phyloP scores from a whole-genome alignment of 2,888 invertebrate species.

The Mesorhabditis sp. region DNA sequence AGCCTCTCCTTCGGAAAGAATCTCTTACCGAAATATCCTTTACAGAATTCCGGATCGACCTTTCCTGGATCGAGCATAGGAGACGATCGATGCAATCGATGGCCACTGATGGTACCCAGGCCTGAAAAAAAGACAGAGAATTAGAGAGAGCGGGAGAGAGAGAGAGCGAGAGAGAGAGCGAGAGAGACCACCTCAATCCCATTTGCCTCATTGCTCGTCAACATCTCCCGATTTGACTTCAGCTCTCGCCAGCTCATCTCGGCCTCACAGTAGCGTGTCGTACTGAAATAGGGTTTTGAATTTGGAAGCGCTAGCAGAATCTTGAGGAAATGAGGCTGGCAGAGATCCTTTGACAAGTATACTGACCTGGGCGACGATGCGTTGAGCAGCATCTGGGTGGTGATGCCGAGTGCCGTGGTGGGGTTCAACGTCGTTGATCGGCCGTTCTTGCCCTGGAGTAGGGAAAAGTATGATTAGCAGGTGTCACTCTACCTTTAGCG shows the following conservation, averaged over 20 bases:
- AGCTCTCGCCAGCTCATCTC: slow-evolving; percentile 26
- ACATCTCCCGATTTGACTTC: slow-evolving; percentile 15
- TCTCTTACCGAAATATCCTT: not conserved
- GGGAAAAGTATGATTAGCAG: not conserved
- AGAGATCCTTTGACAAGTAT: not conserved
- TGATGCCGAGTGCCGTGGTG: not conserved
- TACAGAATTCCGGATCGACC: not conserved
- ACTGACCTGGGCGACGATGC: not conserved
- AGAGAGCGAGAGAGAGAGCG: too few relatives aligned
- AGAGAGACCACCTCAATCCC: not conserved
- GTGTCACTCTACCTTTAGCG: not conserved
- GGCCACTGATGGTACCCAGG: slow-evolving; percentile 3
- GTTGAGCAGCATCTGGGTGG: slow-evolving; percentile 3
- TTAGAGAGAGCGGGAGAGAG: too few relatives aligned
- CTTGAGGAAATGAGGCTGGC: not conserved
- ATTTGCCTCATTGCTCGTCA: slow-evolving; percentile 19
- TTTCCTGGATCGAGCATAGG: not conserved
- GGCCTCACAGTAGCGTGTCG: slow-evolving; percentile 17
- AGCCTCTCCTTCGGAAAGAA: too few relatives aligned
- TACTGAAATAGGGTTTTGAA: slow-evolving; percentile 14
- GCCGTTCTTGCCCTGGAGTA: not conserved
- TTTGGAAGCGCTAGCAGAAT: not conserved
- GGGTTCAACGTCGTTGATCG: not conserved
- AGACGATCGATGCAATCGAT: slow-evolving; percentile 4
- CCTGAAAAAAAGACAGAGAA: not conserved